Evolutionary conservation across 2,113 vertebrate species (phyloP).

Genomic region (Puffinus mauretanicus): DNA sequence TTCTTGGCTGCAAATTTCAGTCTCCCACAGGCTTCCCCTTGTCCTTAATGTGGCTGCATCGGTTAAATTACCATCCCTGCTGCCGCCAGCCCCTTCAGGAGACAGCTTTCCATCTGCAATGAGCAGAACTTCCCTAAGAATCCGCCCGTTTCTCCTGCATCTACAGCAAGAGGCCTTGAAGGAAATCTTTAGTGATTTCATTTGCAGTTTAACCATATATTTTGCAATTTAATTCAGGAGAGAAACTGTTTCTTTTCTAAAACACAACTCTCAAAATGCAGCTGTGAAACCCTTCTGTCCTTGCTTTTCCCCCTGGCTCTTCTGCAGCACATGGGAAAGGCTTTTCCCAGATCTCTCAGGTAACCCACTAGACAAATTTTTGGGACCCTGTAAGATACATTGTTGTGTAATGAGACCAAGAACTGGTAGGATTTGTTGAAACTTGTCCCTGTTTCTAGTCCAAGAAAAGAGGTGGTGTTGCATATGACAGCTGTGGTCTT

Average conservation of each 20-base stretch:
- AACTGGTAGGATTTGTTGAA: background rate
- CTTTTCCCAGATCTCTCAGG: background rate
- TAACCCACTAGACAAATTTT: background rate
- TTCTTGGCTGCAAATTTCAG: background rate
- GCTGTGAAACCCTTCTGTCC: background rate
- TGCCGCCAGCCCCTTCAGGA: background rate
- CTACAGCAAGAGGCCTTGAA: background rate
- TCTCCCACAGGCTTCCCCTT: background rate
- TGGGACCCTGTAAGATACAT: background rate
- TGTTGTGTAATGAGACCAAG: background rate
- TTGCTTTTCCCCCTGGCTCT: background rate
- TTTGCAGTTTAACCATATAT: background rate
- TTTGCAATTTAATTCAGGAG: background rate
- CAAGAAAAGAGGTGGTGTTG: background rate
- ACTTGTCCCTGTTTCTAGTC: background rate
- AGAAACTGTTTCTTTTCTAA: background rate
- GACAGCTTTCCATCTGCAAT: background rate
- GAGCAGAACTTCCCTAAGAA: background rate
- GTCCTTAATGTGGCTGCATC: background rate
- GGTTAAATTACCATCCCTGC: background rate
- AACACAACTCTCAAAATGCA: background rate
- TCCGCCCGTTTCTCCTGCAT: background rate
- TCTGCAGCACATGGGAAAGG: background rate
- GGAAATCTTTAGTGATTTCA: background rate
- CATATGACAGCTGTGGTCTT: fast-evolving